Evolutionary conservation across 2,888 invertebrate species (phyloP), one percentile per base, ranked within the genome.

Genomic region (Thera britannica): DNA sequence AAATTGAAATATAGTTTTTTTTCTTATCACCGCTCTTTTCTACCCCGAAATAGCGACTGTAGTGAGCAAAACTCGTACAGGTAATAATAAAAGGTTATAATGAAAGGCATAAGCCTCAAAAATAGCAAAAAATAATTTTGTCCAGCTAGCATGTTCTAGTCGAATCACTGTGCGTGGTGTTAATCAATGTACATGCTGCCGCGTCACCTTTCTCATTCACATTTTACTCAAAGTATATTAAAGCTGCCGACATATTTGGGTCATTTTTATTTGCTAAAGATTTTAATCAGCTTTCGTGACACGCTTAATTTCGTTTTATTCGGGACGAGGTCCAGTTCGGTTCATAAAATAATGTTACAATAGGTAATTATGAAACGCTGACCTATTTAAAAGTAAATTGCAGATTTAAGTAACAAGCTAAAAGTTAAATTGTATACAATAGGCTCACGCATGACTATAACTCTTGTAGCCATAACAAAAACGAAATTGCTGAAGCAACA

Each of bases 171-270:
- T n/a, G n/a, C n/a, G n/a, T n/a, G 72, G 72, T 75, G 75, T 77
- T 79, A 77, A 76, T 79, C 75, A 73, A 77, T 77, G 72, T 61
- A 66, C 72, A 77, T 75, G 70, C 65, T 73, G 74, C 72, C 71
- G 58, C 57, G 61, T 52, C 68, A 69, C 65, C 65, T 70, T 68
- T 72, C 66, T 70, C 72, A 54, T 49, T 41, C 60, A 66, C 46
- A 54, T 74, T 71, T 70, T 63, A 69, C 58, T 68, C 52, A 52
- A 62, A 52, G 55, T 63, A 57, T 68, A 72, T 68, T 55, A 67
- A 69, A 70, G 55, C 56, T 23, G 7, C 46, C 58, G 54, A 34
- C 51, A 62, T 70, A 71, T 72, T 72, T 12, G 62, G 68, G 72
- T 70, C 70, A 67, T 62, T 55, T 46, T 52, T 61, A 38, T 65